Evolutionary conservation across 2,113 vertebrate genomes (phyloP), one percentile per base, ranked within the genome.

Genomic region (Poeciliopsis occidentalis): DNA sequence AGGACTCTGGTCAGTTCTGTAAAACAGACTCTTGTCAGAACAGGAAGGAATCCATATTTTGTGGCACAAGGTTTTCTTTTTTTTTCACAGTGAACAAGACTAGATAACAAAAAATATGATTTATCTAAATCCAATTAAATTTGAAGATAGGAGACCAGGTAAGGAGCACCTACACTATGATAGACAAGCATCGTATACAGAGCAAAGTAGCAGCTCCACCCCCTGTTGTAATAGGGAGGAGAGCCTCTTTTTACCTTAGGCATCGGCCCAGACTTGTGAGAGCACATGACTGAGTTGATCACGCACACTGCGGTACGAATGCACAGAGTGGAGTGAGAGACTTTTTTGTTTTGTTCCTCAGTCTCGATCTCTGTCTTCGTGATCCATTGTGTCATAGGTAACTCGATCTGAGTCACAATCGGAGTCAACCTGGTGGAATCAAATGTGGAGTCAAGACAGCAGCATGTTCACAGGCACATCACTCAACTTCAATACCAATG

Each of bases 341-440:
- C 87, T 92, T 72, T 90, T 89, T 91, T 90, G 89, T 92, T 91
- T 92, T 91, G 86, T 85, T 92, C 86, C 84, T 90, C 88, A 89
- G 88, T 89, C 87, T 89, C 85, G 76, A 90, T 82, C 86, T 91
- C 86, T 89, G 90, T 91, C 81, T 93, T 92, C 93, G 83, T 91
- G 91, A 92, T 93, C 90, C 89, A 86, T 75, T 90, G 87, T 91
- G 92, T 91, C 90, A 85, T 93, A 94, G 88, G 88, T 92, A 90
- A 91, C 87, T 86, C 74, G 79, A 88, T 86, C 88, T 88, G 89
- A 90, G 88, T 91, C 91, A 89, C 89, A 95, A 90, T 92, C 92
- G 93, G 92, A 93, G 93, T 89, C 92, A 95, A 95, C 94, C 94
- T 95, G 94, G 92, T 93, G 94, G 89, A 90, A 95, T 95, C 92